Percentiles rank a stretch among this genome's conserved stretches.
Evolutionary conservation across 2,113 vertebrate species (phyloP).

Genomic region (Willisornis vidua): DNA sequence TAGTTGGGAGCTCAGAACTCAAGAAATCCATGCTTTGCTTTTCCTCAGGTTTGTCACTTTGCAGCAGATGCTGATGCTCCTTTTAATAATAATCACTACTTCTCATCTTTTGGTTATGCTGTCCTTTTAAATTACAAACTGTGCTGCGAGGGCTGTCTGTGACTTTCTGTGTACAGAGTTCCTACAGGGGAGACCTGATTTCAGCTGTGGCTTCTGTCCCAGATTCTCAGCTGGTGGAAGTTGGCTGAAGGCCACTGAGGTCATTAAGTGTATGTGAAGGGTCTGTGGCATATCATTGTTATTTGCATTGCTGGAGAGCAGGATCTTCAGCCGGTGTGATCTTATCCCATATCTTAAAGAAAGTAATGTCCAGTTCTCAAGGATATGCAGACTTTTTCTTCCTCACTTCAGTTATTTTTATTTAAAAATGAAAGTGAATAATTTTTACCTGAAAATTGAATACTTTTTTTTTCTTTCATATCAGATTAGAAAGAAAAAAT

Average conservation of each 20-base stretch:
- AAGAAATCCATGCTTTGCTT: not conserved
- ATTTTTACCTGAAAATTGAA: not conserved
- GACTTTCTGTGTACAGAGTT: not conserved
- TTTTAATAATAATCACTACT: not conserved
- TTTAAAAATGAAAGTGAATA: not conserved
- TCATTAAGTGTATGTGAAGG: not conserved
- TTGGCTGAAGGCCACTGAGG: not conserved
- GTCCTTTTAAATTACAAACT: not conserved
- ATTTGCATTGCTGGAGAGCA: not conserved
- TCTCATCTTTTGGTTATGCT: not conserved
- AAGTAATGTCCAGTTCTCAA: not conserved
- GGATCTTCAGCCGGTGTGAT: not conserved
- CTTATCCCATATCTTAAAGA: not conserved
- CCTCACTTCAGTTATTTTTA: not conserved
- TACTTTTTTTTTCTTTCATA: not conserved
- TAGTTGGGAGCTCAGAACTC: not conserved
- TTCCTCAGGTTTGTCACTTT: not conserved
- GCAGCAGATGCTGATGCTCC: not conserved
- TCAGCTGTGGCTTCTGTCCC: slow-evolving; percentile 30
- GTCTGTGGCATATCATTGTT: not conserved
- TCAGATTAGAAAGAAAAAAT: not conserved
- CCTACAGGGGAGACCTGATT: not conserved
- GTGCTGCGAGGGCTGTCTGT: not conserved
- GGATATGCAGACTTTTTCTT: not conserved
- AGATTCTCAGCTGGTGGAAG: slow-evolving; percentile 22